These are phyloP conservation scores for Nettapus auritus DNA, from an alignment of 2,113 vertebrate genomes.

Conservation along the genomic window DNA sequence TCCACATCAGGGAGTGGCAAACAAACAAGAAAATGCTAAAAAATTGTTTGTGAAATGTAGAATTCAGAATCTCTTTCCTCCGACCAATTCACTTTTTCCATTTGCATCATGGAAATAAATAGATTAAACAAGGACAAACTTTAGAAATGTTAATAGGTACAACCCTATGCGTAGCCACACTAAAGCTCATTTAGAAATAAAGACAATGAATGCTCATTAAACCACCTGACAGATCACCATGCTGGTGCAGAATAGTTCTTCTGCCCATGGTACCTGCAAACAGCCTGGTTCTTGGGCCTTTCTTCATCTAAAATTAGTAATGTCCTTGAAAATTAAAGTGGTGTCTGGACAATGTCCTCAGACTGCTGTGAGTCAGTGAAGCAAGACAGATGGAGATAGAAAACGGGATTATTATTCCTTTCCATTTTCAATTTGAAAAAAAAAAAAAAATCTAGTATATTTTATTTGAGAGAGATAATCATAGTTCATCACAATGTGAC, in stretches of 20 bases:
- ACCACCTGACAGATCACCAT: background rate
- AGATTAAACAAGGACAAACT: background rate
- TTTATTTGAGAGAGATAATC: background rate
- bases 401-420: background rate
- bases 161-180: background rate
- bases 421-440: background rate
- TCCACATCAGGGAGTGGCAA: background rate
- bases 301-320: conserved; percentile 19
- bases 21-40: background rate
- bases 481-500: background rate
- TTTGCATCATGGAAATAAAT: background rate
- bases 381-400: background rate
- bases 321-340: conserved; percentile 17
- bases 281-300: fast-evolving
- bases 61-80: background rate
- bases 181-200: conserved; percentile 23
- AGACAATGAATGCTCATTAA: conserved; percentile 15
- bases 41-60: background rate
- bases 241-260: background rate
- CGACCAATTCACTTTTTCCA: background rate
- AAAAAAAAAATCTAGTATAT: background rate
- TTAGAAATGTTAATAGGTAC: background rate
- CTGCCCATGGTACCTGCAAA: background rate
- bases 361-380: conserved; percentile 1
- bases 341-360: background rate